phyloP scores from a whole-genome alignment of 2,888 invertebrate genomes.

The Emmelina monodactyla region DNA sequence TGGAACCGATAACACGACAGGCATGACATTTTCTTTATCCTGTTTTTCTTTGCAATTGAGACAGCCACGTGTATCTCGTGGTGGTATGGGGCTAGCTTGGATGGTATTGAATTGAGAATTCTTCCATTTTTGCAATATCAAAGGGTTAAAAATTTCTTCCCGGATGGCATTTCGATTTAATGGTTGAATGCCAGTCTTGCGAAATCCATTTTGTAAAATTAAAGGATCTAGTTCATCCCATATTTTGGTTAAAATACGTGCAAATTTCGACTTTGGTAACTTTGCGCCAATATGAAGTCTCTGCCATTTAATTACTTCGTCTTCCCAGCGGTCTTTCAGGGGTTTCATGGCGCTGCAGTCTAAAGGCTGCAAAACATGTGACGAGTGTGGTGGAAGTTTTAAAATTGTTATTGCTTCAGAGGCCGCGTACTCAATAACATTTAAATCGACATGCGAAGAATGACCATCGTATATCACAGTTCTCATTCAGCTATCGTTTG shows the following conservation, averaged over 20 bases:
- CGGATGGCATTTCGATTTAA: conserved; percentile 4
- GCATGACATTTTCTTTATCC: too few species aligned
- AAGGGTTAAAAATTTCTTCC: conserved; percentile 3
- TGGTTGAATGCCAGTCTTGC: conserved; percentile 7
- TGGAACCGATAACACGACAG: too few species aligned
- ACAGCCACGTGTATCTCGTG: too few species aligned
- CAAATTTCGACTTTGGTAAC: conserved; percentile 7
- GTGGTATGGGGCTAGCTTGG: too few species aligned
- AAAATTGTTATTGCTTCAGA: conserved; percentile 17
- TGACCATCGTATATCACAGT: conserved; percentile 24
- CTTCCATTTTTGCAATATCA: conserved; percentile 1
- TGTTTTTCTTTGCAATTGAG: too few species aligned
- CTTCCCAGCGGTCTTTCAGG: conserved; percentile 13
- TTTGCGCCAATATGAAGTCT: conserved; percentile 7
- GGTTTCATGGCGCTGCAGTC: conserved; percentile 17
- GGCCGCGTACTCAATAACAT: conserved; percentile 13
- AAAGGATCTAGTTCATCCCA: conserved; percentile 6
- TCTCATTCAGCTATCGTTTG: too few species aligned
- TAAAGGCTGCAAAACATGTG: conserved; percentile 20
- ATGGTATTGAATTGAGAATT: too few species aligned
- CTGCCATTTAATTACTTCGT: conserved; percentile 6
- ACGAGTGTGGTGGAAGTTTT: conserved; percentile 21
- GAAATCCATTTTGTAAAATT: conserved; percentile 8
- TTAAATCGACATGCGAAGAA: conserved; percentile 19
- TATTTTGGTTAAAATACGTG: not conserved